Base-by-base conservation (phyloP, 2,113 vertebrate species). In the Pseudorasbora parva region DNA sequence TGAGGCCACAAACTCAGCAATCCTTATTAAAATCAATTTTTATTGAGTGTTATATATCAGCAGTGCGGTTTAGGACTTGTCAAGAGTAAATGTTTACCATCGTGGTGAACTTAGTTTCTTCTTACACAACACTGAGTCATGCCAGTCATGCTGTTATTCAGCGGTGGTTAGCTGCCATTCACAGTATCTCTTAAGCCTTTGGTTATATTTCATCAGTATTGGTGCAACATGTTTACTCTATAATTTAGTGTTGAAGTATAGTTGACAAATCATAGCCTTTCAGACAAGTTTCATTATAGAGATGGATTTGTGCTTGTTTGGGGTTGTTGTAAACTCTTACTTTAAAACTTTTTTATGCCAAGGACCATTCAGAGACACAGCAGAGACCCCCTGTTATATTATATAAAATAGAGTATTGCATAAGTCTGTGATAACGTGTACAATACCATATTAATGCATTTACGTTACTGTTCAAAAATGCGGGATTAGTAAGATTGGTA, bases 1-100 rank as follows among this genome's bases (percentile, higher is more conserved):
- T 23, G 19, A n/a, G 30, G 51, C 57, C 11, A 19, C 14, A 27
- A 17, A 49, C 71, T 68, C 30, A 41, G 41, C 21, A 47, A 54
- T 72, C 68, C 8, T 30, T 68, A 41, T 68, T n/a, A 68, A 68
- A 45, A 72, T 71, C 23, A 4, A 15, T 54, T 17, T 74, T 54
- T 30, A 75, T 51, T 54, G 47, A 75, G 23, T 54, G 72, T 51
- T 47, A 49, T 27, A n/a, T 41, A 41, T 69, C 10, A 72, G 25
- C 49, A 51, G 69, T 45, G 25, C 49, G 25, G 41, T 75, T 76
- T 25, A 51, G 14, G 17, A 12, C 12, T 45, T 84, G 78, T 56
- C 69, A 56, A 54, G 76, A 51, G 73, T 84, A 87, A 87, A 87
- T 77, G 64, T 87, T 87, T 87, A 81, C 56, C 56, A 45, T n/a